These are phyloP conservation scores for Dolichomitus sp. DNA, from an alignment of 2,888 invertebrate species.

Conservation along the genomic window DNA sequence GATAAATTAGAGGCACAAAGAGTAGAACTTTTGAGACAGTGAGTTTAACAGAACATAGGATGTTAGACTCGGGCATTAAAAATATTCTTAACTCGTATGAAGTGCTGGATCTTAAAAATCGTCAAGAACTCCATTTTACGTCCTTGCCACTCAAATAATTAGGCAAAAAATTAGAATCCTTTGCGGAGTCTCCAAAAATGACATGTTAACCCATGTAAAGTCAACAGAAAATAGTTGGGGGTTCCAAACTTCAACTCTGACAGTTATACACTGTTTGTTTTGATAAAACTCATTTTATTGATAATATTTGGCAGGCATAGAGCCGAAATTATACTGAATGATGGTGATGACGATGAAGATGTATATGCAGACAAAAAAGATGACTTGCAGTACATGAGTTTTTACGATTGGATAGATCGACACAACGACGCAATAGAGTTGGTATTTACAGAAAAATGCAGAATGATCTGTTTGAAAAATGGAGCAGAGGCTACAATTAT, in stretches of 20 bases:
- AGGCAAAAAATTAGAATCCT: no score
- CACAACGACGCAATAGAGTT: slow-evolving; percentile 66
- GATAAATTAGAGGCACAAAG: no score
- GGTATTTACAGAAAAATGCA: slow-evolving; percentile 23
- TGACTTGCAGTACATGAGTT: slow-evolving; percentile 43
- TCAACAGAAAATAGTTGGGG: background rate
- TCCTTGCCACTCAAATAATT: no score
- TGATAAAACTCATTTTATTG: background rate
- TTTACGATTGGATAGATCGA: slow-evolving; percentile 62
- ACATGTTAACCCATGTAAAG: no score
- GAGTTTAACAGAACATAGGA: no score
- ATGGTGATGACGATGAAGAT: background rate
- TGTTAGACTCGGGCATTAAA: no score
- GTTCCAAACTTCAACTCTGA: background rate
- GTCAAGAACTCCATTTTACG: no score
- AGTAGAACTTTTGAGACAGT: no score
- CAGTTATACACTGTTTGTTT: background rate
- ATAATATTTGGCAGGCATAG: background rate
- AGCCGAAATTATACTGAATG: background rate
- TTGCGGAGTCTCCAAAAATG: no score
- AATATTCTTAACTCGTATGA: no score
- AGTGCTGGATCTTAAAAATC: no score
- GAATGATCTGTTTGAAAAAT: background rate
- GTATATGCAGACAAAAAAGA: background rate
- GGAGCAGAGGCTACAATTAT: background rate